Conservation (phyloP, 2,113 vertebrate species). For the Chunga burmeisteri region DNA sequence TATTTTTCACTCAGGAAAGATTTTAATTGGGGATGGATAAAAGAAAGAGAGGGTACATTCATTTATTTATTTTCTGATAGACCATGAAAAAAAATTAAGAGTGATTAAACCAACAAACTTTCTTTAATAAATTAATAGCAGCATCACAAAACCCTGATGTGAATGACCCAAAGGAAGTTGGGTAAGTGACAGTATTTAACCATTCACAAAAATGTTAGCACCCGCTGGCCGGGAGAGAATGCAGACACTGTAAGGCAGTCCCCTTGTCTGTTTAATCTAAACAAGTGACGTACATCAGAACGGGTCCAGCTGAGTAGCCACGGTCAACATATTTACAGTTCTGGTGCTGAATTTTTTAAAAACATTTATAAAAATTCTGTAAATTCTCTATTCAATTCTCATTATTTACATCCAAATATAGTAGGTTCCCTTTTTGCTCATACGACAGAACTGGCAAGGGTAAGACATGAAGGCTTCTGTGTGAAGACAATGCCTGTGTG, state of each 20-base stretch:
- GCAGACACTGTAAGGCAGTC: not conserved
- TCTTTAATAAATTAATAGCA: conserved; percentile 71
- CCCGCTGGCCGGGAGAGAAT: not conserved
- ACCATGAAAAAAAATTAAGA: not conserved
- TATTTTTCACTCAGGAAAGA: not conserved
- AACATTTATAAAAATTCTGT: conserved; percentile 55
- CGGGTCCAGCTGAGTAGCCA: not conserved
- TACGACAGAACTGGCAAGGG: not conserved
- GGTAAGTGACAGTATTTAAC: conserved; percentile 42
- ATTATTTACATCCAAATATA: conserved; percentile 43
- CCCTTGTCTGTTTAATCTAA: not conserved
- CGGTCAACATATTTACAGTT: not conserved
- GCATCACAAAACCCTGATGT: conserved; percentile 67
- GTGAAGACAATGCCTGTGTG: not conserved
- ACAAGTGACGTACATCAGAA: not conserved
- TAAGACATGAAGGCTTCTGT: not conserved
- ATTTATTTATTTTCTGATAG: conserved; percentile 1
- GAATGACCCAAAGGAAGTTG: conserved; percentile 44
- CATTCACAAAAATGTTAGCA: not conserved
- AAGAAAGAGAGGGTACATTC: not conserved
- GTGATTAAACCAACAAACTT: conserved; percentile 52
- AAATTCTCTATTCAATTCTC: conserved; percentile 32
- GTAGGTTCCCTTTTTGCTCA: not conserved
- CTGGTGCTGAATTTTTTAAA: conserved; percentile 18
- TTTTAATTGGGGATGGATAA: not conserved